These are phyloP conservation scores for Octomys mimax DNA, from an alignment of 2,797 vertebrate genomes.

Conservation along the genomic window DNA sequence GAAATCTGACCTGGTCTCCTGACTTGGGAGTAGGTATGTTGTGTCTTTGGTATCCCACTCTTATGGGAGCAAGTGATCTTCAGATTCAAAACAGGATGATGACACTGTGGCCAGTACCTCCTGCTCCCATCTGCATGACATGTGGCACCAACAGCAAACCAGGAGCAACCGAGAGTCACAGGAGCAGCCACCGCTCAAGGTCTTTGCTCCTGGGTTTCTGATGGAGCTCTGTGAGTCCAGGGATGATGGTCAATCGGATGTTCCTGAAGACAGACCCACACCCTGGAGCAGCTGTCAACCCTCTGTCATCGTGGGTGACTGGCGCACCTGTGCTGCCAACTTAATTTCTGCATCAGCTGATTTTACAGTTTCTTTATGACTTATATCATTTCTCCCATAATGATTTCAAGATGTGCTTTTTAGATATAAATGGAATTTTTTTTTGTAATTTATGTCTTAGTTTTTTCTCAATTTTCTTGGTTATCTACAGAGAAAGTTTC, in stretches of 20 bases:
- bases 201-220: background rate
- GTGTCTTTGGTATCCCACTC: background rate
- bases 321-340: background rate
- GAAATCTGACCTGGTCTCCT: background rate
- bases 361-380: slow-evolving; percentile 34
- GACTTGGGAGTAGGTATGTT: too few relatives aligned
- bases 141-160: rapidly evolving
- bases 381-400: slow-evolving; percentile 21
- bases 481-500: background rate
- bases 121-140: background rate
- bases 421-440: background rate
- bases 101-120: background rate
- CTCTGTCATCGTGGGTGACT: background rate
- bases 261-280: background rate
- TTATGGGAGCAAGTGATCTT: background rate
- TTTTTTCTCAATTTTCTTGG: background rate
- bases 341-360: background rate
- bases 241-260: background rate
- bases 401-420: background rate
- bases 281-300: background rate
- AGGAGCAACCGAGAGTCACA: background rate
- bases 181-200: background rate
- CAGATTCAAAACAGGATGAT: background rate
- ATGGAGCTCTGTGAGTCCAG: background rate
- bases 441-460: slow-evolving; percentile 11